These are phyloP conservation scores for Falco novaeseelandiae DNA, from an alignment of 2,797 vertebrate genomes.

Conservation along the genomic window DNA sequence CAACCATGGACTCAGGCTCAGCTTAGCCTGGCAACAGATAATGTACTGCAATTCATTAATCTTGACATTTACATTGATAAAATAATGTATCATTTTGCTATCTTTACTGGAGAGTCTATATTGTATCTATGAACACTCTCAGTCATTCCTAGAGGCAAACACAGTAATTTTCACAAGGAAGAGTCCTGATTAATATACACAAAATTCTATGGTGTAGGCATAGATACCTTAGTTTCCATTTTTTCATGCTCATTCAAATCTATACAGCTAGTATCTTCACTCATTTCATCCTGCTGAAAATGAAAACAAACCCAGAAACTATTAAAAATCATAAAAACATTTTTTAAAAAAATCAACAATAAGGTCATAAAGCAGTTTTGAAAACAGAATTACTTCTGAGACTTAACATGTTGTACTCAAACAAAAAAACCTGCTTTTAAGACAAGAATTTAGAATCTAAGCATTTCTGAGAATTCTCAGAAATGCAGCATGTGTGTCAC, in stretches of 20 bases:
- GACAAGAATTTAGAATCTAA: not conserved
- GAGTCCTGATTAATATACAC: not conserved
- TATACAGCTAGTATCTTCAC: slow-evolving; percentile 76
- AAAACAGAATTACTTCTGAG: not conserved
- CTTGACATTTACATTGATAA: not conserved
- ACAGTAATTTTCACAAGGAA: not conserved
- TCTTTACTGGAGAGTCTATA: not conserved
- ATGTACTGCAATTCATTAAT: not conserved
- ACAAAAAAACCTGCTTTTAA: not conserved
- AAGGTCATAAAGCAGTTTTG: not conserved
- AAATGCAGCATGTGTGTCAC: rapidly evolving
- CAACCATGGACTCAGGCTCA: not conserved
- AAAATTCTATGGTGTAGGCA: not conserved
- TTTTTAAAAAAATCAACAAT: not conserved
- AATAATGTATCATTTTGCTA: not conserved
- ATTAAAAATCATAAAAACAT: not conserved
- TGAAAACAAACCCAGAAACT: not conserved
- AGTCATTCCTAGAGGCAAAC: not conserved
- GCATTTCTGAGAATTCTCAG: not conserved
- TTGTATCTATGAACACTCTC: not conserved
- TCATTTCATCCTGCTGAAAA: slow-evolving; percentile 78
- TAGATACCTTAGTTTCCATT: slow-evolving; percentile 80
- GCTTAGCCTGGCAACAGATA: not conserved
- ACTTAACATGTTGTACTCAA: not conserved
- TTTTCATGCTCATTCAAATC: slow-evolving; percentile 80